Percentiles rank a stretch among this genome's conserved stretches.
Conservation (phyloP, 2,797 vertebrate species). For the Girardinus metallicus region DNA sequence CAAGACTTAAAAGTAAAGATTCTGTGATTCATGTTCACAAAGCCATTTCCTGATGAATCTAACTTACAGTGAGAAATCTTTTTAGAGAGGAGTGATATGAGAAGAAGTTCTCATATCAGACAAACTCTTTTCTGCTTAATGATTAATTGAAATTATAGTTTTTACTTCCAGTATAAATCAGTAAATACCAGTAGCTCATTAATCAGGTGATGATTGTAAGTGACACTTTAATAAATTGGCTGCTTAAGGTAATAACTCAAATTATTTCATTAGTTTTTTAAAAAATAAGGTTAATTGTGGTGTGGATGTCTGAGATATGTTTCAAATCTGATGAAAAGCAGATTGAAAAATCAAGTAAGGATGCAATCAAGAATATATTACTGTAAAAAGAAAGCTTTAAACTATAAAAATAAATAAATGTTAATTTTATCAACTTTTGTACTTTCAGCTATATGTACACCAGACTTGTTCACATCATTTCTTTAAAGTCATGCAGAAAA, state of each 20-base stretch:
- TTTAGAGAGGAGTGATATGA: background rate
- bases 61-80: too few relatives aligned
- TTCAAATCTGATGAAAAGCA: background rate
- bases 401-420: background rate
- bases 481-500: too few relatives aligned
- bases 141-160: background rate
- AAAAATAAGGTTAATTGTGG: background rate
- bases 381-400: background rate
- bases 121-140: background rate
- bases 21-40: too few relatives aligned
- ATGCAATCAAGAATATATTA: background rate
- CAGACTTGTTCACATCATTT: too few relatives aligned
- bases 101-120: background rate
- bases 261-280: background rate
- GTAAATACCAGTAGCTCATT: background rate
- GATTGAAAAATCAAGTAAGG: background rate
- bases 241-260: background rate
- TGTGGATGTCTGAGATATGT: background rate
- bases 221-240: background rate
- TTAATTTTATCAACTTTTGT: background rate
- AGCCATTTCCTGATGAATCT: too few relatives aligned
- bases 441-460: background rate
- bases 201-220: background rate
- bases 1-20: too few relatives aligned
- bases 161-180: background rate